These are phyloP conservation scores for Hypolimnas misippus DNA, from an alignment of 2,888 invertebrate genomes.

Conservation along the genomic window DNA sequence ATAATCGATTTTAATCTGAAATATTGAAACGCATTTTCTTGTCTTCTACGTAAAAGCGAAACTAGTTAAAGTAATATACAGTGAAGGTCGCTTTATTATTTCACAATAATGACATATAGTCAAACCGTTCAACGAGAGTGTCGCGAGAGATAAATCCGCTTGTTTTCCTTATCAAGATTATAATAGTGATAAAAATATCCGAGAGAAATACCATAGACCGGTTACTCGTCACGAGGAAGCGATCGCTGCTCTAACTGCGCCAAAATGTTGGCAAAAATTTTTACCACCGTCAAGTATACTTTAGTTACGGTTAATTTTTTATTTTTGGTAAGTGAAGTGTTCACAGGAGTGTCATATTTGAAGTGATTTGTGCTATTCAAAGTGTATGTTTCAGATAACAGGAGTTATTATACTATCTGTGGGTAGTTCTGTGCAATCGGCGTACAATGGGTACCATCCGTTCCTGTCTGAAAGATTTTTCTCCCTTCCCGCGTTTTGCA, in stretches of 20 bases:
- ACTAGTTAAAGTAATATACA: background rate
- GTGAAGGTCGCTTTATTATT: slow-evolving; percentile 30
- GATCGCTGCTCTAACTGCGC: slow-evolving; percentile 22
- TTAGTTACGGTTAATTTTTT: slow-evolving; percentile 71
- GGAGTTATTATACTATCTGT: slow-evolving; percentile 90
- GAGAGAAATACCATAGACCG: slow-evolving; percentile 58
- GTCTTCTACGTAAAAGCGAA: too few species aligned
- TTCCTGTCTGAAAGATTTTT: slow-evolving; percentile 88
- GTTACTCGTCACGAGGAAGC: slow-evolving; percentile 54
- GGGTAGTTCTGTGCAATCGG: slow-evolving; percentile 87
- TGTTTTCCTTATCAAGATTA: slow-evolving; percentile 81
- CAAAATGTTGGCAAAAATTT: slow-evolving; percentile 76
- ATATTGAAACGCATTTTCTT: too few species aligned
- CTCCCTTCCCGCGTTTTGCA: slow-evolving; percentile 88
- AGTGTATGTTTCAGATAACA: slow-evolving; percentile 86
- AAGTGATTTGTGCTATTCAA: slow-evolving; percentile 6
- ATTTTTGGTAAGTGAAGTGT: slow-evolving; percentile 69
- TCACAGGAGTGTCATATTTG: background rate
- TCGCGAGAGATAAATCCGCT: slow-evolving; percentile 68
- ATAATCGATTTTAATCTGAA: too few species aligned
- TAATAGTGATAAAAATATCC: slow-evolving; percentile 74
- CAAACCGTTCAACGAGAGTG: slow-evolving; percentile 44
- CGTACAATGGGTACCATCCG: slow-evolving; percentile 86
- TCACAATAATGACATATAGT: slow-evolving; percentile 43
- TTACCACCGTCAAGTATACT: slow-evolving; percentile 75